These are phyloP conservation scores for Rhingia campestris DNA, from an alignment of 2,888 invertebrate genomes.

Conservation along the genomic window DNA sequence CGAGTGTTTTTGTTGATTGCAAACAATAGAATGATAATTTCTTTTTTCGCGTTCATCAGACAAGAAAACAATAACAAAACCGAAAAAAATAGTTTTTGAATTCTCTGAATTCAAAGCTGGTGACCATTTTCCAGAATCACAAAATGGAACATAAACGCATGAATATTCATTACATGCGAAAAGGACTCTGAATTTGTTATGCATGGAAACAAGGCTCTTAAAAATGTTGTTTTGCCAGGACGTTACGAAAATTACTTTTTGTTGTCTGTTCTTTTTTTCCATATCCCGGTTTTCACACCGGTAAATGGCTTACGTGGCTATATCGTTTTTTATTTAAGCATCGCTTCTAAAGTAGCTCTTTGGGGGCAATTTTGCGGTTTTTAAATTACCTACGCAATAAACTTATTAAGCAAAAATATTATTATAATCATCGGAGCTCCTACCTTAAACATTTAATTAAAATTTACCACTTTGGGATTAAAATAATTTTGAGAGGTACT, in stretches of 20 bases:
- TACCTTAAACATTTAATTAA: constrained; percentile 40
- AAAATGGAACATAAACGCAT: constrained; percentile 60
- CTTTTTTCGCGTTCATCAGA: constrained; percentile 50
- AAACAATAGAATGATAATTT: constrained; percentile 58
- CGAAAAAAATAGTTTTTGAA: constrained; percentile 14
- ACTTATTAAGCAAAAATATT: constrained; percentile 45
- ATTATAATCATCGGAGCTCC: constrained; percentile 33
- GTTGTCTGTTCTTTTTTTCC: constrained; percentile 15
- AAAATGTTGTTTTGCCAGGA: constrained; percentile 50
- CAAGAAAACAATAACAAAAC: constrained; percentile 20
- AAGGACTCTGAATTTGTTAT: constrained; percentile 66
- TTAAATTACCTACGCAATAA: constrained; percentile 36
- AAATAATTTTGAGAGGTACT: neutral
- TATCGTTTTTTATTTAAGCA: constrained; percentile 38
- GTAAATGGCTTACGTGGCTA: constrained; percentile 35
- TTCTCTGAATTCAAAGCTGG: constrained; percentile 39
- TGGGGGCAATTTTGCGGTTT: constrained; percentile 43
- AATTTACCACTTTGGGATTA: constrained; percentile 23
- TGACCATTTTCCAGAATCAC: constrained; percentile 55
- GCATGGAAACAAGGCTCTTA: constrained; percentile 63
- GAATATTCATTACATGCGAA: constrained; percentile 58
- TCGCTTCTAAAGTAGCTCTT: constrained; percentile 43
- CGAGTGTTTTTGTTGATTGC: constrained; percentile 44
- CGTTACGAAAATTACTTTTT: constrained; percentile 63
- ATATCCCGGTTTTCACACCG: constrained; percentile 14